Percentiles rank a stretch among this genome's conserved stretches.
phyloP scores from a whole-genome alignment of 2,113 vertebrate genomes.

The Oenanthe oenanthe region DNA sequence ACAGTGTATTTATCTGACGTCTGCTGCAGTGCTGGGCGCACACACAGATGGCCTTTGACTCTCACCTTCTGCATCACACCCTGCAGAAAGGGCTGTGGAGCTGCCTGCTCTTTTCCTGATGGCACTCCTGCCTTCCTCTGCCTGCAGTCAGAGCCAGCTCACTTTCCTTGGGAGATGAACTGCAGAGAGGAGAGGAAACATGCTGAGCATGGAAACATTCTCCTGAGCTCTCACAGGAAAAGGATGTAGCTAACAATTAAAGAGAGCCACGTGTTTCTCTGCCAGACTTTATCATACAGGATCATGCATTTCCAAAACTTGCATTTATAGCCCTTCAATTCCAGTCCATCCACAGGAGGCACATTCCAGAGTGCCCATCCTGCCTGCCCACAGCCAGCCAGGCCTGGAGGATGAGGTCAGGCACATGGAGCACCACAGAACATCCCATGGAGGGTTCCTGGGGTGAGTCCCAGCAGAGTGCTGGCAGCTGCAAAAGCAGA shows the following conservation, averaged over 20 bases:
- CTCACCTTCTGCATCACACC: slow-evolving; percentile 18
- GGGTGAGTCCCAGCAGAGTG: no score
- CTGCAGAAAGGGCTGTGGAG: not conserved
- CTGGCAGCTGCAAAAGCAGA: not conserved
- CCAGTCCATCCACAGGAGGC: not conserved
- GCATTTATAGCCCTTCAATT: not conserved
- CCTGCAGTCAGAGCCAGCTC: not conserved
- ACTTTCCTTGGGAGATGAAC: slow-evolving; percentile 45
- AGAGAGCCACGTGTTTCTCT: not conserved
- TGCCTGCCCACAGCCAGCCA: not conserved
- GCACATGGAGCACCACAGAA: not conserved
- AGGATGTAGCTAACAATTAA: slow-evolving; percentile 57
- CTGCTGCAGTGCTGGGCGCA: not conserved
- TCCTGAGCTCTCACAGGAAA: slow-evolving; percentile 50
- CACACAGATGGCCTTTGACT: slow-evolving; percentile 37
- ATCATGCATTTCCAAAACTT: not conserved
- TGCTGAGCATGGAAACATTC: slow-evolving; percentile 54
- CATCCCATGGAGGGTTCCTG: not conserved
- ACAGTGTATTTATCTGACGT: slow-evolving; percentile 32
- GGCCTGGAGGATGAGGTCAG: not conserved
- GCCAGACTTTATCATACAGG: not conserved
- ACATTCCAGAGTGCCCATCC: not conserved
- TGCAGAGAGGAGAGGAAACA: slow-evolving; percentile 28
- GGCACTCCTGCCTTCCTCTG: not conserved
- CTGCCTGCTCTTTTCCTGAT: not conserved